Conservation (phyloP, 1,140 invertebrate species). For the Hyles euphorbiae region DNA sequence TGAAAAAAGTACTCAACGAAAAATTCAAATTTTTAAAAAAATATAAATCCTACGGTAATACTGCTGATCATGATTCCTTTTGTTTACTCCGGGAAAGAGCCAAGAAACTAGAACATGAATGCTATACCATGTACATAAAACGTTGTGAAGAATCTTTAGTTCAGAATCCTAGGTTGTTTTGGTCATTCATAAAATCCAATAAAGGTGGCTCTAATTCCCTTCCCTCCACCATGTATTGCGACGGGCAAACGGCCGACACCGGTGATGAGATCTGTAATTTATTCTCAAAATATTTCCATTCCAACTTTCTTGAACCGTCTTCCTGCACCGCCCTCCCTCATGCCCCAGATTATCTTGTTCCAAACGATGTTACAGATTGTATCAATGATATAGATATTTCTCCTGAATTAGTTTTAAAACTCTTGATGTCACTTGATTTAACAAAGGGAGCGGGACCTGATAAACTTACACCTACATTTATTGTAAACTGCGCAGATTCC, state of each 20-base stretch:
- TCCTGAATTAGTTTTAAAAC: constrained; percentile 2
- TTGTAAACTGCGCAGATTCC: constrained; percentile 23
- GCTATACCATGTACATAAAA: constrained; percentile 18
- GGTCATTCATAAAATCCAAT: constrained; percentile 22
- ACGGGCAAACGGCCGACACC: constrained; percentile 8
- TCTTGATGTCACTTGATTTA: not conserved
- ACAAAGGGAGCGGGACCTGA: constrained; percentile 20
- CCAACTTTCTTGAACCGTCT: constrained; percentile 10
- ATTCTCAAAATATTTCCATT: constrained; percentile 7
- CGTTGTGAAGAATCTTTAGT: constrained; percentile 14
- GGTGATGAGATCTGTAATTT: constrained; percentile 14
- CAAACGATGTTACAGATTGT: not conserved
- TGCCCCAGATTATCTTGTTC: not conserved
- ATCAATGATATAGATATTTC: not conserved
- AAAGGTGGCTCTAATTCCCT: constrained; percentile 8
- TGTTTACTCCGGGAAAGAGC: not conserved
- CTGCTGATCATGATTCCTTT: constrained; percentile 11
- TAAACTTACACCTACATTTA: constrained; percentile 18
- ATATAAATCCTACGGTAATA: constrained; percentile 18
- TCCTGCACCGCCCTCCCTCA: not conserved
- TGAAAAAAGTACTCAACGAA: constrained; percentile 22
- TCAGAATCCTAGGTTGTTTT: constrained; percentile 21
- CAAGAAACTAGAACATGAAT: constrained; percentile 11
- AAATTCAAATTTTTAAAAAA: constrained; percentile 21
- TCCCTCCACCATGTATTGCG: constrained; percentile 11